phyloP scores from a whole-genome alignment of 2,888 invertebrate species.

The Hyppa rectilinea region DNA sequence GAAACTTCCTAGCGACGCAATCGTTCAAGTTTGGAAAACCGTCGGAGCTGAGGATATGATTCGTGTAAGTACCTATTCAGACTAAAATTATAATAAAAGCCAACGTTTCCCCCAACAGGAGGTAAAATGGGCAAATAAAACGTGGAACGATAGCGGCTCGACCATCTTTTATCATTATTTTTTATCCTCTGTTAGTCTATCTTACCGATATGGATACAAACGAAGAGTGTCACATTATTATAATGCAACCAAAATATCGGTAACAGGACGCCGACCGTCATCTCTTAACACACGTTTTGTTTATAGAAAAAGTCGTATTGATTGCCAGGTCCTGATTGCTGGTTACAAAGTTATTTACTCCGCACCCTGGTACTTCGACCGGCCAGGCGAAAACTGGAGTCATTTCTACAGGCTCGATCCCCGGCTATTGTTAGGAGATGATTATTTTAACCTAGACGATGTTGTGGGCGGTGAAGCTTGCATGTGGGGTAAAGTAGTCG shows the following conservation, averaged over 20 bases:
- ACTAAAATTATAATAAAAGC: no score
- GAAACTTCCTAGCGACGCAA: conserved; percentile 90
- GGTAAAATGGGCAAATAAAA: background rate
- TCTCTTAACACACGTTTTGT: background rate
- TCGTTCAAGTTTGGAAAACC: conserved; percentile 96
- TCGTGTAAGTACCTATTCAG: conserved; percentile 66
- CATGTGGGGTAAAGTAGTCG: conserved; percentile 97
- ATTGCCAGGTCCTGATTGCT: conserved; percentile 27
- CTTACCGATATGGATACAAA: background rate
- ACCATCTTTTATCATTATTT: background rate
- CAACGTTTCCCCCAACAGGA: background rate
- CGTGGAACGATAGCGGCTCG: no score
- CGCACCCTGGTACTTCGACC: conserved; percentile 96
- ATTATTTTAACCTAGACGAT: conserved; percentile 84
- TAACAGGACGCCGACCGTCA: background rate
- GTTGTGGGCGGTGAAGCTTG: conserved; percentile 98
- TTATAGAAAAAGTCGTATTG: background rate
- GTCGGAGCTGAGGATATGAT: conserved; percentile 73
- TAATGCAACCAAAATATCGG: background rate
- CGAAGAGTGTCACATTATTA: background rate
- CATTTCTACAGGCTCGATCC: conserved; percentile 94
- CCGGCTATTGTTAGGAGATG: conserved; percentile 84
- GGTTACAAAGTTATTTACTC: conserved; percentile 93
- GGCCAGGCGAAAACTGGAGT: conserved; percentile 92
- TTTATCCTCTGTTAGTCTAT: no score